Evolutionary conservation across 1,140 invertebrate genomes (phyloP), one percentile per base, ranked within the genome.

Genomic region (Drosophila sp.): DNA sequence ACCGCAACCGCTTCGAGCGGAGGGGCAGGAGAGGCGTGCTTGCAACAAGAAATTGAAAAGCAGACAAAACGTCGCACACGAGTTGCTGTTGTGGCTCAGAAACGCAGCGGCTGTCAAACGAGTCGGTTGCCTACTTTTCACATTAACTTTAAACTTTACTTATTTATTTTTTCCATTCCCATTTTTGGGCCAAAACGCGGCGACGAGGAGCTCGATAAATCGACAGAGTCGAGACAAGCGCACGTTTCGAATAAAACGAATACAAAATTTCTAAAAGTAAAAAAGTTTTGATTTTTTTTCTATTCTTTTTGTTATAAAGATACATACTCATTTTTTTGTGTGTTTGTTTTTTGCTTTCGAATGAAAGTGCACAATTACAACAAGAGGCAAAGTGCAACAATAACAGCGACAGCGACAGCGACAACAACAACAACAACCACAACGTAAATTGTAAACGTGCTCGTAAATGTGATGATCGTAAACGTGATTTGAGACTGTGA

Each of bases 51-150:
- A 74, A 64, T 40, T 46, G 41, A 48, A 61, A 53, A 71, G 50
- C 59, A 78, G 77, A 79, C 78, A 82, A 79, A 82, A 81, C 83
- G 83, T 82, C 83, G 83, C 79, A 83, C 72, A 78, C 83, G 76
- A 77, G 61, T 73, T 64, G 76, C 72, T 74, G 72, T 89, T 77
- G 83, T 72, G 83, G 83, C 80, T 90, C 86, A 89, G 86, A 89
- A 89, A 78, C 78, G 80, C 84, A 89, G 86, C 77, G 84, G 82
- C 86, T 78, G 84, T 80, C 84, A 89, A 90, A 80, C 86, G 74
- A 90, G 86, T 76, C 86, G 84, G 84, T 77, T 77, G 76, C 67
- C 50, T 56, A 50, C 50, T 32, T 65, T 72, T 58, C 64, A 77
- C 69, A 46, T 46, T 62, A 77, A 67, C 46, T 51, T 48, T 48